These are phyloP conservation scores for Ormyrus pomaceus DNA, from an alignment of 2,888 invertebrate genomes.

Conservation along the genomic window DNA sequence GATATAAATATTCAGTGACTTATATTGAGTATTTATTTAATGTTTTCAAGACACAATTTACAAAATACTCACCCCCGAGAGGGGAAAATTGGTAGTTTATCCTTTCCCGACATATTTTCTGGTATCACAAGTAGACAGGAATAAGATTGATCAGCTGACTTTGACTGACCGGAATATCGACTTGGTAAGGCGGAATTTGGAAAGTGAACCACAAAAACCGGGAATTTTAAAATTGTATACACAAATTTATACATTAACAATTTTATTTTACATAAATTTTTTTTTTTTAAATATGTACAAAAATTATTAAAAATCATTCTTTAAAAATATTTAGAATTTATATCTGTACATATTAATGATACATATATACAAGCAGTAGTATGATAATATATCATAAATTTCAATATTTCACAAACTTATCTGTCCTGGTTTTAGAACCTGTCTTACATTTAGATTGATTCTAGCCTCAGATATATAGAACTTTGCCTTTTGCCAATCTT, in stretches of 20 bases:
- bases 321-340: conserved; percentile 13
- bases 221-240: conserved; percentile 41
- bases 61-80: conserved; percentile 90
- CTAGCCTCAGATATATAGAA: conserved; percentile 78
- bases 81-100: conserved; percentile 93
- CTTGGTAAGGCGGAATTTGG: conserved; percentile 41
- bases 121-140: conserved; percentile 66
- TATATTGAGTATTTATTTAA: conserved; percentile 15
- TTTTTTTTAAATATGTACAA: conserved; percentile 30
- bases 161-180: conserved; percentile 62
- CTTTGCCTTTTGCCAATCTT: conserved; percentile 67
- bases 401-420: conserved; percentile 33
- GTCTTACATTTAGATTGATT: conserved; percentile 96
- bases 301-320: neutral
- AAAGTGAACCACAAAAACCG: conserved; percentile 32
- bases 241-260: conserved; percentile 8
- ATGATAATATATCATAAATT: conserved; percentile 34
- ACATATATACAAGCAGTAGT: neutral
- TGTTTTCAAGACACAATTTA: conserved; percentile 54
- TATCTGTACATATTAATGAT: neutral
- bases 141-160: conserved; percentile 74
- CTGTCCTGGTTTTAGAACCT: conserved; percentile 85
- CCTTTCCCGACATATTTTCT: conserved; percentile 89
- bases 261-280: conserved; percentile 22
- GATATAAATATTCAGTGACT: neutral